Percentiles rank a stretch among this genome's conserved stretches.
Conservation (phyloP, 2,797 vertebrate species). For the Cottoperca gobio region DNA sequence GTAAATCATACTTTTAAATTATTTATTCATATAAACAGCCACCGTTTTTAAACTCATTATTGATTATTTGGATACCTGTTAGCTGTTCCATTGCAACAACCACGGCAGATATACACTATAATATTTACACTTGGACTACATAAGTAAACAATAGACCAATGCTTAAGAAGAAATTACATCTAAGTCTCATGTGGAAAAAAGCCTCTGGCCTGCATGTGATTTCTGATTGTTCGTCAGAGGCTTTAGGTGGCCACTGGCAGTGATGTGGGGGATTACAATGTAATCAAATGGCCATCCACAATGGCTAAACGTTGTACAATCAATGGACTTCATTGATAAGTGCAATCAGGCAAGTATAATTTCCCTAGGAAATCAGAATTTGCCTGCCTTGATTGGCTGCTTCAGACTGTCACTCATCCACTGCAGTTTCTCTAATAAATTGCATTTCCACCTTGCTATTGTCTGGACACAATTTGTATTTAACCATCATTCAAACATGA, state of each 20-base stretch:
- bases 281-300: conserved; percentile 67
- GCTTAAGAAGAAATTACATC: too few species aligned
- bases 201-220: conserved; percentile 20
- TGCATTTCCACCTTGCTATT: conserved; percentile 11
- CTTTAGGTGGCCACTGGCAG: background rate
- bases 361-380: conserved; percentile 53
- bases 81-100: background rate
- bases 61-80: conserved; percentile 4
- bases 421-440: conserved; percentile 18
- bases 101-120: background rate
- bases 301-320: conserved; percentile 55
- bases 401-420: conserved; percentile 33
- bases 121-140: background rate
- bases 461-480: conserved; percentile 37
- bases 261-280: conserved; percentile 46
- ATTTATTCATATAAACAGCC: background rate
- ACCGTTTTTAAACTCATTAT: background rate
- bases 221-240: conserved; percentile 62
- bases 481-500: conserved; percentile 37
- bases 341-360: conserved; percentile 75
- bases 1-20: too few species aligned
- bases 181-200: conserved; percentile 18
- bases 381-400: conserved; percentile 61
- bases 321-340: conserved; percentile 70
- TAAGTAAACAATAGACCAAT: background rate